phyloP scores from a whole-genome alignment of 2,113 vertebrate genomes.

The Perccottus glenii region DNA sequence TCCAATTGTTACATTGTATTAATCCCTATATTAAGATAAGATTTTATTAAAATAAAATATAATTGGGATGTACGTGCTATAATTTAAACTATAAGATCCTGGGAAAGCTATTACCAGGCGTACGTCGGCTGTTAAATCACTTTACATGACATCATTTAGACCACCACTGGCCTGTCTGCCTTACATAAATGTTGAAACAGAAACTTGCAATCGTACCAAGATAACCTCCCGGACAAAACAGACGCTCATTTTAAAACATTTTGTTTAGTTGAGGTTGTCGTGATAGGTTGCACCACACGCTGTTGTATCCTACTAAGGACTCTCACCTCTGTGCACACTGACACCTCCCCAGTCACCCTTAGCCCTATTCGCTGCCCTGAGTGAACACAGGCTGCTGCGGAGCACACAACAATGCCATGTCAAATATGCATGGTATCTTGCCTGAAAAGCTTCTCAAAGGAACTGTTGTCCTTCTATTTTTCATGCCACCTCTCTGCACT shows the following conservation, averaged over 20 bases:
- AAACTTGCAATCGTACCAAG: constrained; percentile 27
- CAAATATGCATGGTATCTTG: constrained; percentile 66
- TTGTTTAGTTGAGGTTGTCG: too few species aligned
- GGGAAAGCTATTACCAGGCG: constrained; percentile 12
- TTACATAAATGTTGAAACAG: constrained; percentile 7
- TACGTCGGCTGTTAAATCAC: constrained; percentile 10
- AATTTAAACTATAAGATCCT: not conserved
- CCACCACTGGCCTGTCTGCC: constrained; percentile 42
- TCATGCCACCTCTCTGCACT: constrained; percentile 36
- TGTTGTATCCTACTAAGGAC: not conserved
- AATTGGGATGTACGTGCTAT: not conserved
- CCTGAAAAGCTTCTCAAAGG: constrained; percentile 55
- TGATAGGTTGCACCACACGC: too few species aligned
- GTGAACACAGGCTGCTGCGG: constrained; percentile 35
- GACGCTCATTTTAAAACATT: not conserved
- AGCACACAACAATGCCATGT: constrained; percentile 65
- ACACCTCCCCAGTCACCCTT: constrained; percentile 22
- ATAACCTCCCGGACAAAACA: constrained; percentile 53
- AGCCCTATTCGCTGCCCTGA: too few species aligned
- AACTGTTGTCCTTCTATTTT: constrained; percentile 49
- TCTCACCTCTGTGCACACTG: constrained; percentile 14
- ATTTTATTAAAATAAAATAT: not conserved
- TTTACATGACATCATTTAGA: constrained; percentile 42
- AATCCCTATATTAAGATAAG: not conserved
- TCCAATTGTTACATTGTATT: not conserved